phyloP scores from a whole-genome alignment of 1,140 invertebrate species.

The Scaptomyza graminum region DNA sequence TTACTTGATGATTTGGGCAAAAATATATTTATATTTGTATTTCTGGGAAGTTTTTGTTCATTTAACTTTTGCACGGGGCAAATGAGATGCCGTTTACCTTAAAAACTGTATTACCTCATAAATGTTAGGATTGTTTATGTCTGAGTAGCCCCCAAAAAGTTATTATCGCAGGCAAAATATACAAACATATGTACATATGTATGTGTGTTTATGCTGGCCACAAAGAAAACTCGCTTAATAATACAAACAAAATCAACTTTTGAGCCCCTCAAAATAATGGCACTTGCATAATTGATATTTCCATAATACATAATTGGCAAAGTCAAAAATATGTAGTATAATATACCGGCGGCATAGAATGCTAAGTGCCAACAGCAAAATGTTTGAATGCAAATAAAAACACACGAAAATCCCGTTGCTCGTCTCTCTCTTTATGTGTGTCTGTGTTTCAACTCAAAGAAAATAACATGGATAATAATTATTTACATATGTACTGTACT shows the following conservation, averaged over 20 bases:
- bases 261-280: conserved; percentile 37
- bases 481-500: conserved; percentile 41
- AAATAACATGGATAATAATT: conserved; percentile 67
- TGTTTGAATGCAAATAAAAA: conserved; percentile 55
- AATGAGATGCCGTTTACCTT: conserved; percentile 42
- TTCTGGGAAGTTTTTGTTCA: conserved; percentile 46
- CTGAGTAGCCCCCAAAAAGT: neutral
- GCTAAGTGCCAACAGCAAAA: conserved; percentile 73
- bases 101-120: conserved; percentile 54
- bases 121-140: conserved; percentile 43
- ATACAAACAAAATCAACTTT: conserved; percentile 19
- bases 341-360: conserved; percentile 67
- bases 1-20: conserved; percentile 30
- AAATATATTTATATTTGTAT: neutral
- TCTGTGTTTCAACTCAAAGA: conserved; percentile 6
- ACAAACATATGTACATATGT: neutral
- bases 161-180: neutral
- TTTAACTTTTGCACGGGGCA: conserved; percentile 17
- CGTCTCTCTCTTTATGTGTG: conserved; percentile 18
- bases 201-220: conserved; percentile 22
- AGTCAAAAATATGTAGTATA: conserved; percentile 62
- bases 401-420: conserved; percentile 36
- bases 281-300: conserved; percentile 68
- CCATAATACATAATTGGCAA: conserved; percentile 61
- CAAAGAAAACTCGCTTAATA: conserved; percentile 14